These are phyloP conservation scores for Notothenia coriiceps DNA, from an alignment of 2,113 vertebrate genomes.

Conservation along the genomic window DNA sequence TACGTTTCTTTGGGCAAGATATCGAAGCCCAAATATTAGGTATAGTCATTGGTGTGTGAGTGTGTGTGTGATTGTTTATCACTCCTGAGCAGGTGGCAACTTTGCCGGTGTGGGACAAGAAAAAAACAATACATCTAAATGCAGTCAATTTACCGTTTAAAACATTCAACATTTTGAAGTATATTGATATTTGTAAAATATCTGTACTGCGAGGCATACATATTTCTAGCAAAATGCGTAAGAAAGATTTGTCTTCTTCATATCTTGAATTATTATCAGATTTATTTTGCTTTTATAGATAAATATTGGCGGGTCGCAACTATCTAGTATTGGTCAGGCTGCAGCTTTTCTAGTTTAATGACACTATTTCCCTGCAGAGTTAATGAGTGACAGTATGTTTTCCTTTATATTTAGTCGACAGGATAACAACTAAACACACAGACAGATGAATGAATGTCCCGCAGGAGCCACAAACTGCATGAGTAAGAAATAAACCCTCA, in stretches of 20 bases:
- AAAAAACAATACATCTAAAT: too few relatives aligned
- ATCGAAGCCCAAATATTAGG: too few relatives aligned
- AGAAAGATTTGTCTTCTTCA: too few relatives aligned
- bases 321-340: background rate
- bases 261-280: background rate
- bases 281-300: background rate
- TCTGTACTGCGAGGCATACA: background rate
- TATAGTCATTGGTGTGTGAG: too few relatives aligned
- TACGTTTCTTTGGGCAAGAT: too few relatives aligned
- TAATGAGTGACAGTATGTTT: background rate
- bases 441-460: slow-evolving; percentile 10
- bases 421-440: background rate
- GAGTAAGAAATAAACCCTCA: background rate
- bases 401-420: slow-evolving; percentile 4
- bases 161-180: background rate
- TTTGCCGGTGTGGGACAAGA: too few relatives aligned
- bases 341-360: slow-evolving; percentile 3
- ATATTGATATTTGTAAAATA: background rate
- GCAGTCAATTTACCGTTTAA: too few relatives aligned
- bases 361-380: background rate
- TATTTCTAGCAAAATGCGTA: background rate
- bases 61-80: too few relatives aligned
- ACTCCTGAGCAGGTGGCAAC: too few relatives aligned
- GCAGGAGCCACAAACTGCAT: slow-evolving; percentile 17
- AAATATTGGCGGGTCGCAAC: background rate